phyloP scores from a whole-genome alignment of 2,888 invertebrate species.

The Sipha maydis region DNA sequence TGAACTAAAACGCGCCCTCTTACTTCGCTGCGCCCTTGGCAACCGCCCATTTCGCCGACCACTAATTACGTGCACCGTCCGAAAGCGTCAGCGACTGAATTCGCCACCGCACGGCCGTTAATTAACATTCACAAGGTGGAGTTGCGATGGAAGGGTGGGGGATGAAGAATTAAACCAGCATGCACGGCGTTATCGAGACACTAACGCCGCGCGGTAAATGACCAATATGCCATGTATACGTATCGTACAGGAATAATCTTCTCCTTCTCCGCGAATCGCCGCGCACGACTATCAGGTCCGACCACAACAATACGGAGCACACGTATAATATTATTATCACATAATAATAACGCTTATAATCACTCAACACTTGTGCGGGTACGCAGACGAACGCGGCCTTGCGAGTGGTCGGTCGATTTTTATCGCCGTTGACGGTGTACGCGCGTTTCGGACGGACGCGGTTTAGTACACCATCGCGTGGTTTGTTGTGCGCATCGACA shows the following conservation, averaged over 20 bases:
- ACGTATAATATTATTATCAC: too few species aligned
- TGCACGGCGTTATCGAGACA: not conserved
- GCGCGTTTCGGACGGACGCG: conserved; percentile 6
- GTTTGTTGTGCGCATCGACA: conserved; percentile 12
- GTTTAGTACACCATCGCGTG: conserved; percentile 3
- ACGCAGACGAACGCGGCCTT: not conserved
- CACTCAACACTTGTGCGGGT: not conserved
- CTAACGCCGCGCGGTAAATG: not conserved
- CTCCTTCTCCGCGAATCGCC: not conserved
- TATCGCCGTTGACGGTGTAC: not conserved
- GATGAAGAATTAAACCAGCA: too few species aligned
- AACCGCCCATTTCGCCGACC: too few species aligned
- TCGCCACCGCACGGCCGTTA: too few species aligned
- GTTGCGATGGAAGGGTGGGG: too few species aligned
- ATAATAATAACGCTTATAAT: too few species aligned
- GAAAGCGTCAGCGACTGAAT: too few species aligned
- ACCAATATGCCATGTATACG: too few species aligned
- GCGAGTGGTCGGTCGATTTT: not conserved
- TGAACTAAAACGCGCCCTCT: too few species aligned
- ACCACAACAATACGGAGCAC: not conserved
- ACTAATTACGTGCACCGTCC: too few species aligned
- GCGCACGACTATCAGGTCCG: not conserved
- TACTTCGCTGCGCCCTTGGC: too few species aligned
- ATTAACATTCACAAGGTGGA: too few species aligned
- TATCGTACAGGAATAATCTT: not conserved